Evolutionary conservation across 2,888 invertebrate species (phyloP), one percentile per base, ranked within the genome.

Genomic region (Hyles lineata): DNA sequence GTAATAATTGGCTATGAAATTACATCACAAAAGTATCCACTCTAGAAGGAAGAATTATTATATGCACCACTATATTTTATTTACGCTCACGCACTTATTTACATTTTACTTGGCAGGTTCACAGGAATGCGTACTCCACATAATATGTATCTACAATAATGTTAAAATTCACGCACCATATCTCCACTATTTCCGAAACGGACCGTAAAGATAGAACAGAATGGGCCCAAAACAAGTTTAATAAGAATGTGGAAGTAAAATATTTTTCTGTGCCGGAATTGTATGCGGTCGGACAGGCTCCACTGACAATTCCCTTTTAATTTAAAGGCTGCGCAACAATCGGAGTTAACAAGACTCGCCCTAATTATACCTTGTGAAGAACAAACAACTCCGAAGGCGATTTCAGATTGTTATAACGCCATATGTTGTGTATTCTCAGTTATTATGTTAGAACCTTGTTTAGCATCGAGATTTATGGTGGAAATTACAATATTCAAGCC

Each of bases 181-280:
- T 93, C 93, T 87, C 87, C 74, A 81, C 55, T 85, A 85, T 80
- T 80, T 76, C 82, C 72, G 74, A 83, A 82, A 35, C 82, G 81
- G 83, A 75, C 83, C 86, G 84, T 89, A 80, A 87, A 88, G 83
- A 88, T 86, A 90, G 85, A 89, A 88, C 88, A 89, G 86, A 91
- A 87, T 88, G 86, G 85, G 87, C 91, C 84, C 89, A 89, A 87
- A 92, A 90, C 90, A 90, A 89, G 90, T 93, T 93, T 93, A 92
- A 92, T 93, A 92, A 90, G 91, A 89, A 91, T 91, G 92, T 94
- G 93, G 94, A 94, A 93, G 93, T 93, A 89, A 91, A 92, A 92
- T 91, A 92, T 92, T 92, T 43, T 91, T 93, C 89, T 87, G 88
- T 90, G 92, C 92, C 92, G 92, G 93, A 94, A 93, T 94, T 88